Evolutionary conservation across 2,888 invertebrate species (phyloP), one percentile per base, ranked within the genome.

Genomic region (Lithophane socia): DNA sequence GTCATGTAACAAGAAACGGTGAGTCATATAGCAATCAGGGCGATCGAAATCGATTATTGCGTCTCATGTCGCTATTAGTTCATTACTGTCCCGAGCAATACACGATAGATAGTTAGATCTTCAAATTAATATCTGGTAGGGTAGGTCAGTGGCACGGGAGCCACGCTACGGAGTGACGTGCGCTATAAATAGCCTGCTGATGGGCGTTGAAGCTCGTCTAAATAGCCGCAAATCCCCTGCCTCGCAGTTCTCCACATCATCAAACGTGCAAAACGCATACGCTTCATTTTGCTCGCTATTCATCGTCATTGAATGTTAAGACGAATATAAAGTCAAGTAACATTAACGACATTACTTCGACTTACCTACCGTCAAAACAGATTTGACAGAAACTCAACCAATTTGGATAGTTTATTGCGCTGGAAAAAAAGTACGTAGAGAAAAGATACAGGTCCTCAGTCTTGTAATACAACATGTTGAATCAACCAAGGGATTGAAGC

Each of bases 81-180:
- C 37, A 77, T 87, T 80, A 72, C 73, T 67, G 66, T 54, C 67
- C 69, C 54, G 73, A 63, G 67, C 56, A 71, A 76, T 42, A 76
- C 52, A 67, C 68, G 74, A 78, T 83, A 79, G 80, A 76, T 85
- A 80, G 63, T 75, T 74, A 77, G 66, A 75, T 81, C 73, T 85
- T 83, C 74, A 82, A 86, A 87, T 88, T 89, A 89, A 90, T 87
- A 87, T 89, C 87, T 89, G 89, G 88, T 92, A 89, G 90, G 93
- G 90, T 93, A 93, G 94, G 94, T 94, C 94, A 94, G 94, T 94
- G 92, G 93, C 93, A 92, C 92, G 91, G 87, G 87, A 90, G 88
- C 86, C 80, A 77, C 87, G 85, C 85, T 87, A 84, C 84, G 77
- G 77, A 84, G 84, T 85, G 80, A 84, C 86, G 86, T 84, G 69